Base-by-base conservation (phyloP, 1,140 invertebrate species). In the Zaprionus kolodkinae region DNA sequence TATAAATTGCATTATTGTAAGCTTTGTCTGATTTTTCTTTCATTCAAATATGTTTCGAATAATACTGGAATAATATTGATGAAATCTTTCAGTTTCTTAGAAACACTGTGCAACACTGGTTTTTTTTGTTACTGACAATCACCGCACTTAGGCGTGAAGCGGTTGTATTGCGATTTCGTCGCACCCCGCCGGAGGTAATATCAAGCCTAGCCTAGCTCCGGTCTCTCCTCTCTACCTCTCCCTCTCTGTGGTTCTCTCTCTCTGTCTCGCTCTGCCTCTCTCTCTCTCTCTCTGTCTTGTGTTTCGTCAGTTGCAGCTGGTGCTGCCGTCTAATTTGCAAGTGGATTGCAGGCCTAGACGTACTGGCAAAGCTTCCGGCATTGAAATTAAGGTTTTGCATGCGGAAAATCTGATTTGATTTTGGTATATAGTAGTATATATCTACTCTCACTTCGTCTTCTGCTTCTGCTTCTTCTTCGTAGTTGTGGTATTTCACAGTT, bases 381-480 rank as follows among this genome's bases (percentile, higher is more conserved):
- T 77, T 65, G 70, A 87, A 88, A 87, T 88, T 87, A 83, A 71
- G 84, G 73, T 79, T 65, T 86, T 78, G 72, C 68, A 73, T 77
- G 81, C 81, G 67, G 76, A 76, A 72, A 87, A 76, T 76, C 78
- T 72, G 64, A 86, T 86, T 86, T 68, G 71, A 67, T 81, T 78
- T 62, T 21, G 25, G 13, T 63, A 17, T 61, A 60, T 50, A 50
- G 2, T 27, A 4, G 25, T 27, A 27, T 27, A 36, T 5, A n/a
- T 27, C 6, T 0, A 64, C 6, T 7, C n/a, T n/a, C 12, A 57
- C 30, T 35, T 15, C 55, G 33, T n/a, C 17, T 2, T 21, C 21
- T 21, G 2, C 21, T 21, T 21, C 21, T 21, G 1, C 21, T 21
- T 21, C 30, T 30, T 10, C 13, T 54, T n/a, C 43, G 11, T 25